Evolutionary conservation across 2,113 vertebrate genomes (phyloP), one percentile per base, ranked within the genome.

Genomic region (Miniopterus natalensis): DNA sequence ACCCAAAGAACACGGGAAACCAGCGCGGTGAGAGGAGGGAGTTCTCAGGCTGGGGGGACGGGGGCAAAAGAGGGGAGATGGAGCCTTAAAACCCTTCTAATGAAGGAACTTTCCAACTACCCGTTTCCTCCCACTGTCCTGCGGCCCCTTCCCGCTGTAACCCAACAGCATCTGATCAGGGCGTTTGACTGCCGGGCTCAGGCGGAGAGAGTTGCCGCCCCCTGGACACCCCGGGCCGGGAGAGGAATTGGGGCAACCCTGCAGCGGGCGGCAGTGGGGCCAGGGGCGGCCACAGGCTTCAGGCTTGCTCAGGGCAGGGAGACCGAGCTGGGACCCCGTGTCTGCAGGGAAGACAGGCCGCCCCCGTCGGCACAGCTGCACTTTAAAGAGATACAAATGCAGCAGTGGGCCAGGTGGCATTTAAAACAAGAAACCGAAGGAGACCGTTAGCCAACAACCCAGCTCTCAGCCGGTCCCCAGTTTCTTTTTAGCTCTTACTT

Each of bases 371-470:
- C 95, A 65, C 45, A 83, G 53, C 73, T 95, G 83, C n/a, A 90
- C 79, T 74, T 31, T 78, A 12, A 94, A 94, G 90, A 96, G 96
- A 97, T 68, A 31, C 18, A 95, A 51, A 92, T 94, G 23, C 31
- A 66, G 36, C 42, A 31, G 4, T 47, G 31, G 31, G 10, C 78
- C 31, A 71, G 23, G 81, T 3, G 57, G 66, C 23, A 1, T 61
- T 84, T 94, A 96, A 96, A 81, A 66, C 85, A 83, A 93, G 79
- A 75, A 77, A 85, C 5, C 51, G 13, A 66, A 70, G 3, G 75
- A 87, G 23, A 90, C 73, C 89, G 89, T 97, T 84, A 95, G 94
- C 21, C 94, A 71, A 97, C 96, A 71, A 94, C 83, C 25, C 73
- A 95, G 66, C 7, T 84, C 12, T 88, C 8, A 12, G 42, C n/a